A percentile compares a stretch with the other conserved stretches of the same genome.
phyloP scores from a whole-genome alignment of 1,140 invertebrate species.

The Cotesia glomerata region DNA sequence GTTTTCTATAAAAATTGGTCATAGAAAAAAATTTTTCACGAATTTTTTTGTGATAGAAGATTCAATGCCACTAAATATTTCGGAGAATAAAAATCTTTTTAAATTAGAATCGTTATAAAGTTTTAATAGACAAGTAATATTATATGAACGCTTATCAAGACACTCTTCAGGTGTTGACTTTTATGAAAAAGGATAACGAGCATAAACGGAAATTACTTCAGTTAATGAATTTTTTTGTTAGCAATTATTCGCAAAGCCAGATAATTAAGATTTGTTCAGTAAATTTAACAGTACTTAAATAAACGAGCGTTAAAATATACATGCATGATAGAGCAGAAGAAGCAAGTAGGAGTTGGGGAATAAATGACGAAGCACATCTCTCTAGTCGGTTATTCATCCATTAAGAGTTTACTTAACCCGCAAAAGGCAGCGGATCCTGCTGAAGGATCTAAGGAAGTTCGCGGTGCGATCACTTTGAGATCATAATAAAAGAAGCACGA shows the following conservation, averaged over 20 bases:
- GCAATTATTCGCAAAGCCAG: not conserved
- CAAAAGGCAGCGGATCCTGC: constrained; percentile 11
- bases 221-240: not conserved
- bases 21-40: too few species aligned
- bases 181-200: too few species aligned
- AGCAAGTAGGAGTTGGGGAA: not conserved
- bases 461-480: constrained; percentile 57
- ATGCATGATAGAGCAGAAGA: not conserved
- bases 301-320: not conserved
- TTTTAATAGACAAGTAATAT: too few species aligned
- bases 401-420: constrained; percentile 19
- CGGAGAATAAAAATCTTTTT: too few species aligned
- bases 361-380: constrained; percentile 5
- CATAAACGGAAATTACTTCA: too few species aligned
- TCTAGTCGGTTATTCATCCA: constrained; percentile 19
- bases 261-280: not conserved
- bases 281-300: not conserved
- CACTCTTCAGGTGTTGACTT: too few species aligned
- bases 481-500: constrained; percentile 51
- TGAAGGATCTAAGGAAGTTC: not conserved
- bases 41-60: too few species aligned
- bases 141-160: too few species aligned
- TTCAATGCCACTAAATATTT: too few species aligned
- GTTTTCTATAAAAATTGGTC: too few species aligned
- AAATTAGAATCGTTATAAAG: too few species aligned